Conservation (phyloP, 2,113 vertebrate species). For the Zosterops japonicus region DNA sequence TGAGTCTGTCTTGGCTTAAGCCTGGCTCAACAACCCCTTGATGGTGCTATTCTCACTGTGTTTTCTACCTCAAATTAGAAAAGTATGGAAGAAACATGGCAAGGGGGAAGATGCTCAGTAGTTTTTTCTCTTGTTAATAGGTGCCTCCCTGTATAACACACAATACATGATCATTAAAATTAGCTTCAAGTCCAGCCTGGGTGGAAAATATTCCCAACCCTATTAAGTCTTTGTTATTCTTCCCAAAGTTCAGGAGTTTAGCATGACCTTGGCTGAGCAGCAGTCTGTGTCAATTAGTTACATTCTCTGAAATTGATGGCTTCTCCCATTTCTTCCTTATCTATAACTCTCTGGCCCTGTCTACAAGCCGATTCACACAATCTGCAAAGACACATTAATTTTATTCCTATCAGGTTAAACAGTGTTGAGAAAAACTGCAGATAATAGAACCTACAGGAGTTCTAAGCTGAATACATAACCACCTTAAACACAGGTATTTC, state of each 20-base stretch:
- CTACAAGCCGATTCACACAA: not conserved
- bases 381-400: not conserved
- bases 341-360: not conserved
- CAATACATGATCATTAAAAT: not conserved
- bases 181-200: not conserved
- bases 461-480: not conserved
- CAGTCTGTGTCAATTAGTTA: not conserved
- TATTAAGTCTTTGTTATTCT: not conserved
- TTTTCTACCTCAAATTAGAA: not conserved
- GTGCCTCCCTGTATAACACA: not conserved
- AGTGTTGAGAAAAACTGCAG: not conserved
- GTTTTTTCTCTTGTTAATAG: not conserved
- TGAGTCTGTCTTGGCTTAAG: not conserved
- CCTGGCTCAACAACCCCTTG: not conserved
- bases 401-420: not conserved
- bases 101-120: not conserved
- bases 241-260: not conserved
- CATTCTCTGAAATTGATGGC: not conserved
- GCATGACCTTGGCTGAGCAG: not conserved
- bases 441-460: accelerated
- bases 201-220: not conserved
- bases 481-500: accelerated
- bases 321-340: not conserved
- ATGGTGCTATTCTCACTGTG: not conserved
- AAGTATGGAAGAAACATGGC: not conserved